A percentile compares a stretch with the other conserved stretches of the same genome.
These are phyloP conservation scores for Pogonus chalceus DNA, from an alignment of 1,140 invertebrate species.

Conservation along the genomic window DNA sequence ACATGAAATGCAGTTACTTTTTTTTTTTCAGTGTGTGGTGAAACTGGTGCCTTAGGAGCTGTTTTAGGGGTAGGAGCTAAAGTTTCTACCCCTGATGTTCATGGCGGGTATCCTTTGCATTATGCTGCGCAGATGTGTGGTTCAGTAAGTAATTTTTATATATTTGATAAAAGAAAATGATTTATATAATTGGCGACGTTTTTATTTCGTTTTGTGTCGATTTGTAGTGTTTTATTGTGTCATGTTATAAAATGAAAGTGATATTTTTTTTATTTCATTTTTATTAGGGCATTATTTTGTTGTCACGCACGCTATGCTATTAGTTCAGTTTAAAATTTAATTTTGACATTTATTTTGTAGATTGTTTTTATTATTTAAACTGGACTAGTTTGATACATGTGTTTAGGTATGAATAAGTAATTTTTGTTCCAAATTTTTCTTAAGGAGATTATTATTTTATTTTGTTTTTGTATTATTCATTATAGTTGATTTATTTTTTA, in stretches of 20 bases:
- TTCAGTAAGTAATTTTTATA: conserved; percentile 37
- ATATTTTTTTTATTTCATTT: not conserved
- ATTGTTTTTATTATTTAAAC: too few relatives aligned
- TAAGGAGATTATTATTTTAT: too few relatives aligned
- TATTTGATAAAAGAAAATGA: not conserved
- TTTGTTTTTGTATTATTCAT: too few relatives aligned
- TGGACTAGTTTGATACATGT: too few relatives aligned
- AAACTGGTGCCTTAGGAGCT: conserved; percentile 75
- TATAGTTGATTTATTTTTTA: too few relatives aligned
- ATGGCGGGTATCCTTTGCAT: conserved; percentile 90
- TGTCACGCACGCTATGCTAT: not conserved
- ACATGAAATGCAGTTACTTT: not conserved
- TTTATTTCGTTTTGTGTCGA: not conserved
- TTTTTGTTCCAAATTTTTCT: too few relatives aligned
- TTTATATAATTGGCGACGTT: not conserved
- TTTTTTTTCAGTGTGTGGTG: conserved; percentile 68
- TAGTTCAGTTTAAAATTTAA: too few relatives aligned
- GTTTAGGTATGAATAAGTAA: too few relatives aligned
- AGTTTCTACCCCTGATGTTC: conserved; percentile 78
- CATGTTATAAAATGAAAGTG: not conserved
- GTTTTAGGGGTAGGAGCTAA: conserved; percentile 75
- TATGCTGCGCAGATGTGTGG: conserved; percentile 96
- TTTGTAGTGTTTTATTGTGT: not conserved
- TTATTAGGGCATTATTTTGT: too few relatives aligned
- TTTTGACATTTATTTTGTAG: too few relatives aligned